These are phyloP conservation scores for Camarhynchus parvulus DNA, from an alignment of 2,113 vertebrate genomes.

Conservation along the genomic window DNA sequence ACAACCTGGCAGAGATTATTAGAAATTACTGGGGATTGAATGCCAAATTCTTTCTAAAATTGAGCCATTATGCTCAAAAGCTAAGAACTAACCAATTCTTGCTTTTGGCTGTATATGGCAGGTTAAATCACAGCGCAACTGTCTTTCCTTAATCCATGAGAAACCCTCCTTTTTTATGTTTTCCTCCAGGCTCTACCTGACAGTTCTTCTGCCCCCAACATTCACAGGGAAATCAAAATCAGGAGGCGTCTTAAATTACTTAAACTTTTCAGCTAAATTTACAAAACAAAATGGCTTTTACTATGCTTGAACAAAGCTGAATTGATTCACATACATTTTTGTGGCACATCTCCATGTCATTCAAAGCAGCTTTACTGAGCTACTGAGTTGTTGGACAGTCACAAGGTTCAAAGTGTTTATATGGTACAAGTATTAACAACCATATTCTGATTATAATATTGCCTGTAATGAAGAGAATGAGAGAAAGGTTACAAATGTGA, in stretches of 20 bases:
- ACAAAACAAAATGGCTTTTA: constrained; percentile 63
- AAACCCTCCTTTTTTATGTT: constrained; percentile 2
- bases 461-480: background rate
- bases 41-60: background rate
- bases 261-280: constrained; percentile 36
- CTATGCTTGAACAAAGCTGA: constrained; percentile 23
- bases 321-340: constrained; percentile 31
- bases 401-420: background rate
- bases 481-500: background rate
- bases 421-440: background rate
- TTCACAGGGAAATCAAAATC: constrained; percentile 58
- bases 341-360: background rate
- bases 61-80: background rate
- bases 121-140: background rate
- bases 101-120: background rate
- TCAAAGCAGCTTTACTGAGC: background rate
- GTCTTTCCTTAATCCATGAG: background rate
- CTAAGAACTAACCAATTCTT: background rate
- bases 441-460: background rate
- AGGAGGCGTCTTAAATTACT: constrained; percentile 14
- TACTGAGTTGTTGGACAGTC: background rate
- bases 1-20: background rate
- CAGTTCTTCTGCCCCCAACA: constrained; percentile 53
- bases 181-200: constrained; percentile 46
- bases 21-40: background rate